Conservation (phyloP, 2,888 invertebrate species). For the Romanomermis culicivorax region DNA sequence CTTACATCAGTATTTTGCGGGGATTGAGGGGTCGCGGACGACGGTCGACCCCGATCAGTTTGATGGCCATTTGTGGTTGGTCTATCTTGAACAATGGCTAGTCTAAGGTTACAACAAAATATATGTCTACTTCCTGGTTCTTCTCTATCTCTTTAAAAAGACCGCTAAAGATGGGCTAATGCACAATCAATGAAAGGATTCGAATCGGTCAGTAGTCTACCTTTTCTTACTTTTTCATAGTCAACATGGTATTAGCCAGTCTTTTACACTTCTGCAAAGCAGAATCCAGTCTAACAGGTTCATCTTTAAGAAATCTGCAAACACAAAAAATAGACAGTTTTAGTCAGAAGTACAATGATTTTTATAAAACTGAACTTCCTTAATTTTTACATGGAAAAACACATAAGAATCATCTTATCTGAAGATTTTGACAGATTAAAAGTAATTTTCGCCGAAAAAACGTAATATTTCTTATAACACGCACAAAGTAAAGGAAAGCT, state of each 20-base stretch:
- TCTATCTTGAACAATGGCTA: constrained; percentile 6
- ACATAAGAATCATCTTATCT: no score
- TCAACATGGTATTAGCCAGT: constrained; percentile 83
- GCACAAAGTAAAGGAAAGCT: background rate
- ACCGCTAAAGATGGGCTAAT: no score
- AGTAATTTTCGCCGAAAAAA: constrained; percentile 1
- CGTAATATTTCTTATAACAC: background rate
- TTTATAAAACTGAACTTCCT: no score
- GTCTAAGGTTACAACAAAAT: background rate
- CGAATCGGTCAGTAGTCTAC: no score
- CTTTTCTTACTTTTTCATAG: constrained; percentile 35
- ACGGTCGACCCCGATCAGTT: background rate
- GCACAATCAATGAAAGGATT: no score
- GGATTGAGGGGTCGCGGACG: background rate
- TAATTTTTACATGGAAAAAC: no score
- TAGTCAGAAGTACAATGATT: no score
- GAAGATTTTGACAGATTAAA: no score
- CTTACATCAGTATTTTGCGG: background rate
- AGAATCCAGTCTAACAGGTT: constrained; percentile 71
- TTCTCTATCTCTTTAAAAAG: no score
- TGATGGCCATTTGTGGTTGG: background rate
- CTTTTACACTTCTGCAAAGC: constrained; percentile 83
- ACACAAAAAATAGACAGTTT: no score
- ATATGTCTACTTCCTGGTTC: no score
- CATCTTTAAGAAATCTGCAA: constrained; percentile 52